phyloP scores from a whole-genome alignment of 2,113 vertebrate species.

The Larimichthys crocea region DNA sequence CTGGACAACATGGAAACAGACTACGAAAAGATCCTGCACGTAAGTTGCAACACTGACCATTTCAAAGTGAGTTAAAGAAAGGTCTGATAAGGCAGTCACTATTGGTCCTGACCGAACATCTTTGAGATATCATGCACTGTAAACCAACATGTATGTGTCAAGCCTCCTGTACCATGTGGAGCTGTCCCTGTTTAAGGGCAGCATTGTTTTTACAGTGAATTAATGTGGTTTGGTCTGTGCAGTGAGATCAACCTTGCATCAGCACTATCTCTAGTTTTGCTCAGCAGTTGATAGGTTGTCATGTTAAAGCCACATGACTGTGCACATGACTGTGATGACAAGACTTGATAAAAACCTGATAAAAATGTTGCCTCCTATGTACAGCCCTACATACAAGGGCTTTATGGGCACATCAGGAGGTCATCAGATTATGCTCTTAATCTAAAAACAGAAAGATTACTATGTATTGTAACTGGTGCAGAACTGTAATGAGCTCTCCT shows the following conservation, averaged over 20 bases:
- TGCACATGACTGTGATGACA: not conserved
- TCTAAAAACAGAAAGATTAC: not conserved
- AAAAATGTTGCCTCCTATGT: no score
- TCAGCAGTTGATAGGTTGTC: not conserved
- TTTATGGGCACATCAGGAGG: not conserved
- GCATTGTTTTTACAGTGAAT: not conserved
- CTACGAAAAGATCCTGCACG: slow-evolving; percentile 82
- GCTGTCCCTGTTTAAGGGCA: not conserved
- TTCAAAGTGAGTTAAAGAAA: slow-evolving; percentile 2
- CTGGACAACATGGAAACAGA: slow-evolving; percentile 80
- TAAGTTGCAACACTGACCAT: slow-evolving; percentile 63
- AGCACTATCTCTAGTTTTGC: not conserved
- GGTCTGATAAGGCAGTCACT: not conserved
- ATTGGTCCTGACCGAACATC: not conserved
- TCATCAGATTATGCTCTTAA: slow-evolving; percentile 2
- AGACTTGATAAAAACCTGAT: no score
- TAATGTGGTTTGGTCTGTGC: not conserved
- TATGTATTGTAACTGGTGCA: not conserved
- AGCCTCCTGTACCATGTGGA: no score
- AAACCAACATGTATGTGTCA: not conserved
- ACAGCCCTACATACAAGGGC: not conserved
- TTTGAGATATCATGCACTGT: not conserved
- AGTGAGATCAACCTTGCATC: not conserved
- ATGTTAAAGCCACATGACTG: not conserved
- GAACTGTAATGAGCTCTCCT: not conserved